These are phyloP conservation scores for Eupeodes luniger DNA, from an alignment of 2,888 invertebrate species.

Conservation along the genomic window DNA sequence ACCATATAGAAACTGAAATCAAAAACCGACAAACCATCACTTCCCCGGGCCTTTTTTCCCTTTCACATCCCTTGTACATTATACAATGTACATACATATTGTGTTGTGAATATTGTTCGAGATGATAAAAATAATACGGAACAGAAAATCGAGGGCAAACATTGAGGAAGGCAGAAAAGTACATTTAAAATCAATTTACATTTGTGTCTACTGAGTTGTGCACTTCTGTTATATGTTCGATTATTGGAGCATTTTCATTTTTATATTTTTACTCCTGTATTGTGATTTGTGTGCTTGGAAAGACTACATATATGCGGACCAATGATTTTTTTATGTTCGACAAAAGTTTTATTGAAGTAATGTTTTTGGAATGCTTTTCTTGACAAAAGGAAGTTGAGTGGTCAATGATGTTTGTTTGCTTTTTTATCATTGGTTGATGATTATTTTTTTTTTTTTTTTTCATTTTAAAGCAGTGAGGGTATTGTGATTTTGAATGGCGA, in stretches of 20 bases:
- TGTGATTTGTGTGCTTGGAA: conserved; percentile 27
- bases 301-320: conserved; percentile 57
- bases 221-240: conserved; percentile 58
- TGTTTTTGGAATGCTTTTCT: conserved; percentile 20
- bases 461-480: not conserved
- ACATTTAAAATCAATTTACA: conserved; percentile 74
- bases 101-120: conserved; percentile 24
- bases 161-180: conserved; percentile 51
- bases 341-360: conserved; percentile 30
- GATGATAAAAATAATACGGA: conserved; percentile 5
- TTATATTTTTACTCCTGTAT: not conserved
- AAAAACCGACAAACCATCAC: conserved; percentile 14
- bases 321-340: conserved; percentile 59
- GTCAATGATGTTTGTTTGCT: not conserved
- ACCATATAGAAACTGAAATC: conserved; percentile 12
- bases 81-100: not conserved
- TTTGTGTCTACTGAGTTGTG: conserved; percentile 71
- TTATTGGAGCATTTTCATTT: conserved; percentile 45
- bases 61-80: too few relatives aligned
- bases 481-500: not conserved
- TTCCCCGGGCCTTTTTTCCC: not conserved
- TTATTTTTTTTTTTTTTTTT: too few relatives aligned
- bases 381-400: conserved; percentile 28
- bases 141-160: conserved; percentile 8
- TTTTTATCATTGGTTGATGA: not conserved